Evolutionary conservation across 2,888 invertebrate genomes (phyloP).

Genomic region (Drosophila mercatorum): DNA sequence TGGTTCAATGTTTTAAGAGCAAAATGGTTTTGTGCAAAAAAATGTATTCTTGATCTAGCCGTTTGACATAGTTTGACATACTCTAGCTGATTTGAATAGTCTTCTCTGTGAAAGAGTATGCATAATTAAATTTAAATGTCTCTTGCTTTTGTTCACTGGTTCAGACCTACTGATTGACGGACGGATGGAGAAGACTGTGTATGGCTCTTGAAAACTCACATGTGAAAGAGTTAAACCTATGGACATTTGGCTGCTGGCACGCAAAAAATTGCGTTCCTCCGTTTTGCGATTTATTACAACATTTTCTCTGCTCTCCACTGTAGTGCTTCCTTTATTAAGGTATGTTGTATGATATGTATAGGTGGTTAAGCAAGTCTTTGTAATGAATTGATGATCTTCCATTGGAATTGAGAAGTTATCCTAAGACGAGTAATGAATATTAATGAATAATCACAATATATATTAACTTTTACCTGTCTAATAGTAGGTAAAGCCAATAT

Average conservation of each 20-base stretch:
- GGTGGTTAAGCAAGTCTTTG: constrained; percentile 95
- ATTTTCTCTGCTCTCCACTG: constrained; percentile 88
- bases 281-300: constrained; percentile 88
- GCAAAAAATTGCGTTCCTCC: constrained; percentile 85
- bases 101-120: no score
- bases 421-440: constrained; percentile 37
- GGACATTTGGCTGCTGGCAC: constrained; percentile 84
- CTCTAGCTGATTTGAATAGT: no score
- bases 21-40: not conserved
- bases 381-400: constrained; percentile 87
- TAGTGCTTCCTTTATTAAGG: constrained; percentile 88
- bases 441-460: not conserved
- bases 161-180: no score
- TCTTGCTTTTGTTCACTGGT: no score
- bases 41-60: no score
- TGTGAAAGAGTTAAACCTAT: constrained; percentile 85
- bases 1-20: not conserved
- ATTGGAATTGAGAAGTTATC: constrained; percentile 67
- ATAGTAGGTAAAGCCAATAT: constrained; percentile 88
- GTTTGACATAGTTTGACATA: no score
- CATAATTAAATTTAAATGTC: no score
- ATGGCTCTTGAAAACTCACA: constrained; percentile 75
- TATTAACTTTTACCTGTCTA: constrained; percentile 83
- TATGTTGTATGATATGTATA: constrained; percentile 94
- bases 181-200: no score